Conservation (phyloP, 2,113 vertebrate genomes). For the Ia io region DNA sequence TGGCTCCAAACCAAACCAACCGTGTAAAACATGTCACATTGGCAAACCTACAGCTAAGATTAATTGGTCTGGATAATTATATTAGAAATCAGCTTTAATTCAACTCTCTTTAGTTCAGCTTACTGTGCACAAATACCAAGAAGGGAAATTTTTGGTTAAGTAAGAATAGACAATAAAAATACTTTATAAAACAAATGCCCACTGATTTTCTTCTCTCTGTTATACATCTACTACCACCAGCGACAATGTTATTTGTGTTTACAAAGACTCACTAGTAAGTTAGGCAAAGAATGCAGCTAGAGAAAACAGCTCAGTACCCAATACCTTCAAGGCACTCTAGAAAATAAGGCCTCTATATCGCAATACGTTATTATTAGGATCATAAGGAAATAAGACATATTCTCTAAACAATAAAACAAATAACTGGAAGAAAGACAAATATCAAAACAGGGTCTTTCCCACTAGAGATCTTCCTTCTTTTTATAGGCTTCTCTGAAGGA, state of each 20-base stretch:
- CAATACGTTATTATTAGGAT: not conserved
- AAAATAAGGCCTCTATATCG: not conserved
- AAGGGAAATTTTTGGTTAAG: not conserved
- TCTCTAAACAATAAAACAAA: not conserved
- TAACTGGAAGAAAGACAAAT: not conserved
- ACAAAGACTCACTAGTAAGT: not conserved
- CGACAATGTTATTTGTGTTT: not conserved
- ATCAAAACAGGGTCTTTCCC: not conserved
- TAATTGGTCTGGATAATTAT: conserved; percentile 21
- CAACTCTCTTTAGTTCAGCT: not conserved
- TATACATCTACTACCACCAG: not conserved
- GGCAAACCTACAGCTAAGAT: conserved; percentile 49
- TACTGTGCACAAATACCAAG: conserved; percentile 34
- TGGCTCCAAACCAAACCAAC: conserved; percentile 72
- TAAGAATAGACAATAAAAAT: not conserved
- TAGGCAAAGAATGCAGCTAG: not conserved
- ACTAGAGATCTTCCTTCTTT: not conserved
- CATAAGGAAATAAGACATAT: not conserved
- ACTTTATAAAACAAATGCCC: not conserved
- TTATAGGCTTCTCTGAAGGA: not conserved
- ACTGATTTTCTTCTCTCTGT: not conserved
- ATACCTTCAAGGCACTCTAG: not conserved
- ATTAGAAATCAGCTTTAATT: not conserved
- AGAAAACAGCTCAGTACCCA: not conserved
- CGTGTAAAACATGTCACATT: conserved; percentile 70